Evolutionary conservation across 2,113 vertebrate genomes (phyloP).

Genomic region (Microtus pennsylvanicus): DNA sequence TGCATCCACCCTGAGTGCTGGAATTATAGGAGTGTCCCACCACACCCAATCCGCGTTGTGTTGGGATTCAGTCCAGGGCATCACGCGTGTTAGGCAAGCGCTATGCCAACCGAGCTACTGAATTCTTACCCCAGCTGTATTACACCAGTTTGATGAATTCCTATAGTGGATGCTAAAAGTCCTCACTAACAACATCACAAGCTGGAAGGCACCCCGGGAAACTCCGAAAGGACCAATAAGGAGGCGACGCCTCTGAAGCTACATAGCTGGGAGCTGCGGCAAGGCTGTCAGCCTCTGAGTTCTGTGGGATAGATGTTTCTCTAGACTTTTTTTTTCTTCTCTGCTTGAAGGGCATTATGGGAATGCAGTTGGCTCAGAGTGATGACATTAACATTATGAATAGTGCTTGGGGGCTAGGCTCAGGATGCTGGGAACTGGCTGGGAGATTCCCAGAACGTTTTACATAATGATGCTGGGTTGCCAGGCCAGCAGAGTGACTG

Average conservation of each 20-base stretch:
- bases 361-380: constrained; percentile 1
- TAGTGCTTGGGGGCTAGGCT: constrained; percentile 57
- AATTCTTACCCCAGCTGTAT: background rate
- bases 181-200: background rate
- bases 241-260: background rate
- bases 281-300: background rate
- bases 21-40: background rate
- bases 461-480: constrained; percentile 60
- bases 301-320: background rate
- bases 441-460: constrained; percentile 78
- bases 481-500: constrained; percentile 71
- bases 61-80: background rate
- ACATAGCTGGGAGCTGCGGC: too few species aligned
- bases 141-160: background rate
- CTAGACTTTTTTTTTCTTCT: background rate
- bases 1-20: background rate
- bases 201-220: background rate
- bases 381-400: constrained; percentile 64
- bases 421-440: constrained; percentile 63
- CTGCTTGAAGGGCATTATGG: constrained; percentile 45
- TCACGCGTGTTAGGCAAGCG: background rate
- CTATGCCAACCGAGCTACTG: background rate
- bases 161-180: background rate
- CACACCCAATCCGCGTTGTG: background rate
- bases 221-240: background rate